Base-by-base conservation (phyloP, 2,113 vertebrate genomes). In the cat (Felis catus) region DNA sequence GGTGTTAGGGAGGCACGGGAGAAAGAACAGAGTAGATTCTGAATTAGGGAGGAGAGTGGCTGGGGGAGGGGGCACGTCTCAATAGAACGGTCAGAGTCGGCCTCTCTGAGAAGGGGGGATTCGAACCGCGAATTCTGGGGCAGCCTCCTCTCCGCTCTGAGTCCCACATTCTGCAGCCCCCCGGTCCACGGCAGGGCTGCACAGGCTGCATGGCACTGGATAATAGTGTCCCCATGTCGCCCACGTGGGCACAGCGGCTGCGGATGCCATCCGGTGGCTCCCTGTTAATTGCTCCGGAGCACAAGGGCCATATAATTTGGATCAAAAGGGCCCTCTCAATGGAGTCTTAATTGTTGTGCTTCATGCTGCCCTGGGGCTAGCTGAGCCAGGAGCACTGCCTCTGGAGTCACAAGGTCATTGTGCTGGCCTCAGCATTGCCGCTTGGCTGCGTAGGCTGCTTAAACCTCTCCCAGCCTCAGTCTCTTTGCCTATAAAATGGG, bases 221-320 rank as follows among this genome's bases (percentile, higher is more conserved):
- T 97, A 97, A 97, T 97, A 74, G 97, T 97, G 92, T 51, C 76
- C 91, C 95, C 29, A 4, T 41, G 73, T 93, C 80, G 81, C 97
- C 97, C 94, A 97, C 73, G 8, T 31, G 2, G 74, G 89, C 65
- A 14, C 93, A 39, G 63, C 89, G 65, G 90, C 97, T 79, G 61
- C 25, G 53, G 95, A 89, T 48, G 88, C 96, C 91, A 83, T 91
- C 86, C 83, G 45, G 85, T 68, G 95, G 80, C 92, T 97, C 91
- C 80, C 5, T 16, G 93, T 97, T 98, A 98, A 97, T 98, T 98
- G 96, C 87, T 96, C 87, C 21, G 23, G 87, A 97, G 66, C 97
- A 94, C 95, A 89, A 97, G 87, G 91, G 78, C 95, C 65, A 12
- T 95, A 87, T 97, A 97, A 98, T 98, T 98, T 98, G 97, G 92